Percentiles rank a stretch among this genome's conserved stretches.
phyloP scores from a whole-genome alignment of 2,113 vertebrate genomes.

The Raja brachyura region DNA sequence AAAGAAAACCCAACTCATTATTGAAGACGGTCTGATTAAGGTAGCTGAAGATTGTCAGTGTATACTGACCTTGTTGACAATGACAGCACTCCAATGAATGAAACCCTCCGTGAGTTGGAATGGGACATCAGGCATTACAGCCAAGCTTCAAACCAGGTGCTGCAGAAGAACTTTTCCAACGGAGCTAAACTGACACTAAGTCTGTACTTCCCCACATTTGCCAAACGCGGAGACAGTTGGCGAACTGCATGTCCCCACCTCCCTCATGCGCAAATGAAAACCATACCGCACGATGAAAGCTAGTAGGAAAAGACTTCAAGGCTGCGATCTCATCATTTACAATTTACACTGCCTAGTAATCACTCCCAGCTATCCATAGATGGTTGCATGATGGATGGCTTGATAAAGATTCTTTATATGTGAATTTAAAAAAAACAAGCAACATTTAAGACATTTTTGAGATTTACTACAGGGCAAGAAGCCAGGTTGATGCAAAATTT shows the following conservation, averaged over 20 bases:
- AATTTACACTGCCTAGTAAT: slow-evolving; percentile 26
- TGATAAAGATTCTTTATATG: slow-evolving; percentile 4
- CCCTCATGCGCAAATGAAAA: not conserved
- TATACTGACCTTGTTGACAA: too few species aligned
- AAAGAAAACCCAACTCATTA: not conserved
- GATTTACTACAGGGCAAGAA: not conserved
- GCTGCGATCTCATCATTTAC: slow-evolving; percentile 8
- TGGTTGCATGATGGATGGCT: not conserved
- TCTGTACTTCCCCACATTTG: not conserved
- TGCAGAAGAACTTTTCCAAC: not conserved
- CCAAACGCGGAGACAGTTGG: not conserved
- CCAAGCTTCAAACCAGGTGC: not conserved
- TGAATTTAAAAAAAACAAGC: not conserved
- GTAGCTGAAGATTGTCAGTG: not conserved
- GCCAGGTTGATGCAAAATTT: slow-evolving; percentile 5
- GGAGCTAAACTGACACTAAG: not conserved
- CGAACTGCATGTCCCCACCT: not conserved
- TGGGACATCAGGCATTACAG: not conserved
- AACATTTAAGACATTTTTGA: not conserved
- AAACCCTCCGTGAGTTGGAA: not conserved
- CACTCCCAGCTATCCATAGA: slow-evolving; percentile 26
- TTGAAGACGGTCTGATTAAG: not conserved
- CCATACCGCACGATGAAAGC: not conserved
- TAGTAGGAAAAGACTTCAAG: not conserved
- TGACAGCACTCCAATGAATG: not conserved